Conservation (phyloP, 2,797 vertebrate genomes). For the Emys orbicularis region DNA sequence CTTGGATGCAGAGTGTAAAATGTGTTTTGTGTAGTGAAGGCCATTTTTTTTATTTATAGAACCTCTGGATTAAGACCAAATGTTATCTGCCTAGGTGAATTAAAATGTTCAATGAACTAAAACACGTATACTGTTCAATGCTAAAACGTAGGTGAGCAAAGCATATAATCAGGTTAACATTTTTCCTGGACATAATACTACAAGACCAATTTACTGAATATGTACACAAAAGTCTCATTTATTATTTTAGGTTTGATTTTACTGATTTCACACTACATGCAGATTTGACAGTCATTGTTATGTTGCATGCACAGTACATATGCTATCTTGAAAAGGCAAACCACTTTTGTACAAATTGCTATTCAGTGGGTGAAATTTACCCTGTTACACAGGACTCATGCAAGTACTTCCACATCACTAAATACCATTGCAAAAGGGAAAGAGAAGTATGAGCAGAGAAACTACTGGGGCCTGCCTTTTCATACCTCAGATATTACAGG, state of each 20-base stretch:
- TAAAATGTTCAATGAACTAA: conserved; percentile 50
- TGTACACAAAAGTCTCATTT: conserved; percentile 28
- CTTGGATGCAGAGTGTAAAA: background rate
- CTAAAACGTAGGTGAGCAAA: conserved; percentile 18
- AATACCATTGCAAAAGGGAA: background rate
- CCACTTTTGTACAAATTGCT: background rate
- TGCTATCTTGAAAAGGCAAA: background rate
- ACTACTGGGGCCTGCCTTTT: background rate
- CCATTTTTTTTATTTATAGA: conserved; percentile 32
- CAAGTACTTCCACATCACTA: background rate
- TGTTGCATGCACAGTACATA: background rate
- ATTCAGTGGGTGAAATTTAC: background rate
- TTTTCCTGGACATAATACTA: conserved; percentile 59
- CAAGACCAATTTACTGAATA: background rate
- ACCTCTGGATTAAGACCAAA: conserved; percentile 31
- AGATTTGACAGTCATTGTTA: background rate
- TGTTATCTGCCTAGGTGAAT: conserved; percentile 20
- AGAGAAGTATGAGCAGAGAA: background rate
- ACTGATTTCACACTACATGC: background rate
- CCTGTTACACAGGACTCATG: background rate
- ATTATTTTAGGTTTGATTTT: conserved; percentile 30
- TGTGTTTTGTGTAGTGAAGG: conserved; percentile 2
- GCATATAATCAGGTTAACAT: conserved; percentile 3
- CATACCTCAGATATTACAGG: background rate
- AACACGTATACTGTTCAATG: conserved; percentile 10